Base-by-base conservation (phyloP, 2,888 invertebrate genomes). In the Melikaiella ostensackeni region DNA sequence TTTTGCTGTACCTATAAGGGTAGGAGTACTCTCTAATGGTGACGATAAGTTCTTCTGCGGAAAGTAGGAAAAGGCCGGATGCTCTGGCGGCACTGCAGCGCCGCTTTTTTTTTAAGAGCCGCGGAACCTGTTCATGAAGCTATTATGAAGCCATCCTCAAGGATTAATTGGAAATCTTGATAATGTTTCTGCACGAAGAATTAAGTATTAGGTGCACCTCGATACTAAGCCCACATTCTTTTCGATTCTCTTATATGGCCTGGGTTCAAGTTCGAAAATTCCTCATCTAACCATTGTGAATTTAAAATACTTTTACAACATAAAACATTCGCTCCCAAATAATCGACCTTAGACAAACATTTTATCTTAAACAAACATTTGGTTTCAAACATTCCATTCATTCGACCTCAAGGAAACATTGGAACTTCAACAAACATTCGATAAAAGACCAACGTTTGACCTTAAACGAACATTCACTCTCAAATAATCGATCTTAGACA, bases 111-210 rank as follows among this genome's bases (percentile, higher is more conserved):
- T 70, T 70, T 70, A 30, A 55, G 50, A 70, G 70, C 50, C 70
- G n/a, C 46, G 70, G 33, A 70, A 70, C 70, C 70, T 70, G 70
- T 70, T 70, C 50, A 70, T 70, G 70, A 70, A 70, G 70, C 70
- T 70, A 70, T 70, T 70, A 70, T 70, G 70, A 70, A 70, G 70
- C 70, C 70, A 70, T 70, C 70, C 70, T 50, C 50, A 33, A 70
- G 70, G 70, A 70, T 50, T 70, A 70, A 70, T 70, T 70, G 70
- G 70, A 70, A 70, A 70, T 70, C 70, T 70, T 70, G 70, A 70
- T 70, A 70, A 70, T 70, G 30, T 50, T 70, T 70, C 30, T 50
- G 70, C 70, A 70, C 70, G 50, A 30, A 70, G 70, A 70, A 70
- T 70, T 70, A 33, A 70, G 63, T 63, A 63, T 63, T 63, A 63